phyloP scores from a whole-genome alignment of 2,888 invertebrate genomes.

The Pimpla rufipes region DNA sequence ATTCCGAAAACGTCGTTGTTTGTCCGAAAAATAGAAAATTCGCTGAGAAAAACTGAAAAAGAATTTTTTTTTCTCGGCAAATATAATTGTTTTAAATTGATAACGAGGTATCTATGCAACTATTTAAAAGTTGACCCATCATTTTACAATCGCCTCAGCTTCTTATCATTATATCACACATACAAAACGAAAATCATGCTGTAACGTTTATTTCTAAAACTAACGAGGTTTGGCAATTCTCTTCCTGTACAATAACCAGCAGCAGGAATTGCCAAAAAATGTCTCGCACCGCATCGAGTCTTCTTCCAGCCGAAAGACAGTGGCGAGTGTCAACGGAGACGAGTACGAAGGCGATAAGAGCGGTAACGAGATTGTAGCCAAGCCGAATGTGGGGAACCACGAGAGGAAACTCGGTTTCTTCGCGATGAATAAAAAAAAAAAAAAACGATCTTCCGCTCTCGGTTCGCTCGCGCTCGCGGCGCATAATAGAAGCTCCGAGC shows the following conservation, averaged over 20 bases:
- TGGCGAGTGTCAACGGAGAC: neutral
- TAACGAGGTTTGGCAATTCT: no score
- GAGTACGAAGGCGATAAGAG: neutral
- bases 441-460: conserved; percentile 24
- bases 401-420: conserved; percentile 39
- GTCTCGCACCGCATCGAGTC: neutral
- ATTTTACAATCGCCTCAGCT: no score
- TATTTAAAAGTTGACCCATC: no score
- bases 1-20: no score
- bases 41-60: no score
- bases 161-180: no score
- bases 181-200: no score
- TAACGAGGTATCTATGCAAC: no score
- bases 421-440: neutral
- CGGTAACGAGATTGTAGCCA: conserved; percentile 11
- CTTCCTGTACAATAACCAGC: neutral
- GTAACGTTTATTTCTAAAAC: no score
- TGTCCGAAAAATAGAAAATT: no score
- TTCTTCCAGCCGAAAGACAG: neutral
- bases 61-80: no score
- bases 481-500: neutral
- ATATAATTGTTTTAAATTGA: no score
- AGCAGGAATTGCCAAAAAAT: neutral
- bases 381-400: conserved; percentile 24
- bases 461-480: neutral